A percentile compares a stretch with the other conserved stretches of the same genome.
Conservation (phyloP, 2,797 vertebrate species). For the Rhodeus uyekii region DNA sequence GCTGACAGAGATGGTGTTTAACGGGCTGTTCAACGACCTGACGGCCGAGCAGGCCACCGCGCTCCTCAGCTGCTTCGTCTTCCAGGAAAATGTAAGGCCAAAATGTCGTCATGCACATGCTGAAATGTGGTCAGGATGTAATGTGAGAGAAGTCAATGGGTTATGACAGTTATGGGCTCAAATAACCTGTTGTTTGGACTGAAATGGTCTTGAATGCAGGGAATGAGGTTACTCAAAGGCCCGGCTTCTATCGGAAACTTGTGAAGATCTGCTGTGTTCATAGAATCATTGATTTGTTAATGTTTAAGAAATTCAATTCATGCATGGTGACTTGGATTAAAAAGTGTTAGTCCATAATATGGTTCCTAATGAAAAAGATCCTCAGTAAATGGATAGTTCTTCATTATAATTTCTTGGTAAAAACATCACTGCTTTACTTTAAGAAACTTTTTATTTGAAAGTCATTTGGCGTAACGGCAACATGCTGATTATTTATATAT, state of each 20-base stretch:
- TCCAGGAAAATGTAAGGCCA: constrained; percentile 93
- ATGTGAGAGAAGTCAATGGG: not conserved
- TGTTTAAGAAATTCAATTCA: no score
- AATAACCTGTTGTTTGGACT: not conserved
- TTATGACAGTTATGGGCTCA: not conserved
- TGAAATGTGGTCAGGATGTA: not conserved
- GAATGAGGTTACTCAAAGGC: constrained; percentile 10
- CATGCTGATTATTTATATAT: no score
- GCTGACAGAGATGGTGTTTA: constrained; percentile 98
- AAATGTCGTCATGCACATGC: constrained; percentile 26
- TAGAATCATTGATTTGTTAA: not conserved
- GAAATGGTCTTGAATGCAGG: not conserved
- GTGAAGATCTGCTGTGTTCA: not conserved
- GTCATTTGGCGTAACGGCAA: no score
- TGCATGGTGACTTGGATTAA: no score
- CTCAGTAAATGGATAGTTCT: no score
- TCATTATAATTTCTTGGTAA: no score
- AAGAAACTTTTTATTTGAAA: no score
- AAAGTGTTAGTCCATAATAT: no score
- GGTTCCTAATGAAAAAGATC: no score
- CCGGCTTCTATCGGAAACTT: not conserved
- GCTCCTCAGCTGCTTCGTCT: constrained; percentile 95
- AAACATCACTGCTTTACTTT: no score
- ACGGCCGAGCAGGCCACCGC: constrained; percentile 91
- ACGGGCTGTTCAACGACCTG: constrained; percentile 96